Conservation (phyloP, 2,113 vertebrate genomes). For the Callipepla squamata region DNA sequence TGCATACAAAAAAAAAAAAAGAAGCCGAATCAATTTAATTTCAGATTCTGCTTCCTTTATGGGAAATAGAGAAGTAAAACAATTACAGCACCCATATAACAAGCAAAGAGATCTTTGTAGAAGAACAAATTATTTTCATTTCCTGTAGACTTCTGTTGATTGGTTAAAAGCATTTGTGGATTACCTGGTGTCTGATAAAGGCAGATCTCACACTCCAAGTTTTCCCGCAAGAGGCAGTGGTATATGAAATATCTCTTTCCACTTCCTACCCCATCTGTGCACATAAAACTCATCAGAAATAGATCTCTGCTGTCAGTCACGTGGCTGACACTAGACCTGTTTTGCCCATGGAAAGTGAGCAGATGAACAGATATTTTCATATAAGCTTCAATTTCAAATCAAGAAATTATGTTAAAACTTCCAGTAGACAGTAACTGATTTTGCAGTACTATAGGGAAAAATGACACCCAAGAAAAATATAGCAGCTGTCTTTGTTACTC, state of each 20-base stretch:
- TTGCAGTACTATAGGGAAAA: not conserved
- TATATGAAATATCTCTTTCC: not conserved
- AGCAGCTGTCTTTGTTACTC: not conserved
- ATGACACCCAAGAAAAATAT: not conserved
- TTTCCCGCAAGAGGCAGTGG: not conserved
- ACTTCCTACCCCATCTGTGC: not conserved
- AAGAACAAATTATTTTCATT: not conserved
- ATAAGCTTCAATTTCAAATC: not conserved
- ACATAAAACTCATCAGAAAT: not conserved
- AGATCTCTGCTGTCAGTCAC: not conserved
- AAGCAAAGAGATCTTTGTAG: not conserved
- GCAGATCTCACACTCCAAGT: not conserved
- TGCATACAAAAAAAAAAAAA: too few species aligned
- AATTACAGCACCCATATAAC: not conserved
- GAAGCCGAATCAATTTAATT: not conserved
- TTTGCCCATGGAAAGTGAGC: not conserved
- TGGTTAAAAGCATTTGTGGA: not conserved
- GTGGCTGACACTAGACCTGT: not conserved
- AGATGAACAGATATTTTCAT: not conserved
- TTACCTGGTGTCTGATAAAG: not conserved
- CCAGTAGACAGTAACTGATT: not conserved
- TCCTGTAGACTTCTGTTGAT: not conserved
- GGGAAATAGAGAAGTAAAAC: not conserved
- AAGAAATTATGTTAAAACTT: not conserved
- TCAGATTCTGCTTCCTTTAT: not conserved